These are phyloP conservation scores for Macrostomum cliftonense DNA, from an alignment of 2,888 invertebrate genomes.

Conservation along the genomic window DNA sequence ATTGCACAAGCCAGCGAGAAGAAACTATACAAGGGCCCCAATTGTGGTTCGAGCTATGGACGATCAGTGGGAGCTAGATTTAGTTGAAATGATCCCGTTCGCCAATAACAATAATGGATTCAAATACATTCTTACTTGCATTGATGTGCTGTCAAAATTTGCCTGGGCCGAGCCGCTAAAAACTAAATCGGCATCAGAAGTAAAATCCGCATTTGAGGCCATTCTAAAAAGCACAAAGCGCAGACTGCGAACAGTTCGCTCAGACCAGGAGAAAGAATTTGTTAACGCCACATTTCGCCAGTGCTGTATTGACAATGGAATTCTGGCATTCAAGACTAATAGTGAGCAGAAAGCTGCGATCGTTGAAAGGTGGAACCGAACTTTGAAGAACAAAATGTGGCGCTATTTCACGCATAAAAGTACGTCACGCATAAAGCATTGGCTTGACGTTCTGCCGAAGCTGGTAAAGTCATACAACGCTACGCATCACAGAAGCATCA, in stretches of 20 bases:
- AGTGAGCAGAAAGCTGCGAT: constrained; percentile 22
- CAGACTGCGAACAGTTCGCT: constrained; percentile 13
- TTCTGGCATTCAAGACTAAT: constrained; percentile 15
- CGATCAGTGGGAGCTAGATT: constrained; percentile 17
- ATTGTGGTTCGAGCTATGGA: constrained; percentile 15
- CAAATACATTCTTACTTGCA: constrained; percentile 16
- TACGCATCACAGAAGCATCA: constrained; percentile 12
- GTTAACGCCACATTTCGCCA: constrained; percentile 11
- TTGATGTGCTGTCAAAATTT: constrained; percentile 18
- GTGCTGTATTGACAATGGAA: constrained; percentile 10
- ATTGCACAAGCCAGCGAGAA: constrained; percentile 12
- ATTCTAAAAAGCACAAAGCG: constrained; percentile 10
- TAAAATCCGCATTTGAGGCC: constrained; percentile 13
- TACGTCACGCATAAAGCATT: constrained; percentile 6
- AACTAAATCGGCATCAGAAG: constrained; percentile 14
- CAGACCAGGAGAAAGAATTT: constrained; percentile 18
- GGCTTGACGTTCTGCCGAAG: constrained; percentile 10
- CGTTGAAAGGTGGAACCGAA: constrained; percentile 21
- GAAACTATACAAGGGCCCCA: constrained; percentile 9
- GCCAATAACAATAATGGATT: constrained; percentile 14
- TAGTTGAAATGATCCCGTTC: constrained; percentile 15
- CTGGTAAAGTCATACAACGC: constrained; percentile 13
- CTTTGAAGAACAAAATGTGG: constrained; percentile 15
- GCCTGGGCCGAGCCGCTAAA: constrained; percentile 17
- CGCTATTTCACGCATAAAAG: constrained; percentile 10